Evolutionary conservation across 2,113 vertebrate genomes (phyloP).

Genomic region (Ceuthmochares aereus): DNA sequence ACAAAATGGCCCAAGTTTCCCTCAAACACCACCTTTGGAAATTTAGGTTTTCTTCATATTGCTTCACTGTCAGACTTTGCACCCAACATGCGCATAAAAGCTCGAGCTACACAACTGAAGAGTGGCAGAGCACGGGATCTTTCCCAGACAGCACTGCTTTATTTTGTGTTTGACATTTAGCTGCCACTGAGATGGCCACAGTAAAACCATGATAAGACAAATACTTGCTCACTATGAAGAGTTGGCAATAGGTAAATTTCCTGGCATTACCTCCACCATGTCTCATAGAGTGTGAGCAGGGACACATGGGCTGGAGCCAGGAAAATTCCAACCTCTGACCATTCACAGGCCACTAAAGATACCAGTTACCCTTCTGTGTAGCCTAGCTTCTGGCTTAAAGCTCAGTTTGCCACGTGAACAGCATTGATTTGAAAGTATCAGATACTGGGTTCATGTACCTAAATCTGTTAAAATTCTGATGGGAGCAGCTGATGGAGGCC

Average conservation of each 20-base stretch:
- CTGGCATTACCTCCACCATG: background rate
- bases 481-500: background rate
- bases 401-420: background rate
- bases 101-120: background rate
- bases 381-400: background rate
- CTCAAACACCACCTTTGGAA: background rate
- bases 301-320: background rate
- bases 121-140: accelerated
- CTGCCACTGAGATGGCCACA: background rate
- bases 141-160: background rate
- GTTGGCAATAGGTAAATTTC: background rate
- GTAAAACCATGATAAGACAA: background rate
- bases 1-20: background rate
- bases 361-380: background rate
- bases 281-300: background rate
- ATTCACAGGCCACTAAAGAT: background rate
- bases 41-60: accelerated
- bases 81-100: background rate
- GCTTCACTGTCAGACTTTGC: accelerated
- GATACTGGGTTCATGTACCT: background rate
- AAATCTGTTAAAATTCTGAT: background rate
- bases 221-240: background rate
- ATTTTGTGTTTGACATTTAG: background rate
- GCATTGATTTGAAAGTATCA: background rate
- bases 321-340: background rate